Base-by-base conservation (phyloP, 2,113 vertebrate species). In the Strigops habroptila region DNA sequence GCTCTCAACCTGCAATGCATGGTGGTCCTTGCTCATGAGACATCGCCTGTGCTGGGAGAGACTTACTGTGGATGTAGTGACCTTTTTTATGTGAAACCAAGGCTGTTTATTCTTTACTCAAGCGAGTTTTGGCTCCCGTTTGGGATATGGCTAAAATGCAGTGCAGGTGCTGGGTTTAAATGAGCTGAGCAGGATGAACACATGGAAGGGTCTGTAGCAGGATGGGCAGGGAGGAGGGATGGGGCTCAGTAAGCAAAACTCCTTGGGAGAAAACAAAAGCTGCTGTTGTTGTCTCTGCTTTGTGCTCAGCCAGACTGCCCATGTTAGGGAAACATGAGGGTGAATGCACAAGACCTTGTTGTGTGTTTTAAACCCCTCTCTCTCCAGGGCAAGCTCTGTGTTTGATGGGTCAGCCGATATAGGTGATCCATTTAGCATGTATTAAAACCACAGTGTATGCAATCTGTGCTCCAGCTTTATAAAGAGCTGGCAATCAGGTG, bases 301-400 rank as follows among this genome's bases (percentile, higher is more conserved):
- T 64, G n/a, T 1, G 1, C 57, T 86, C 43, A 41, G 17, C 11
- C 31, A 35, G 33, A 27, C 70, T 65, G 53, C 67, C 35, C 4
- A 1, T 65, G 64, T 94, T 84, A 89, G 80, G 73, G 46, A 91
- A 96, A 73, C 79, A 62, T 11, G 82, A 95, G 74, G 1, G 0
- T 0, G 10, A 84, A 28, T 5, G 0, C 62, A 31, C 0, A 3
- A 55, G 74, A 33, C 69, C 57, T 84, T 31, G 73, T 84, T 31
- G 73, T 95, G 95, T 77, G 95, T 95, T 95, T 93, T 93, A 92
- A 95, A 92, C 37, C 75, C 60, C 17, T n/a, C n/a, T 62, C 67
- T 73, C 64, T 67, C 43, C 57, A 76, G 90, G 92, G 88, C 93
- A 63, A 37, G 89, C 86, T 82, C 64, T 0, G 30, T 90, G 93